Base-by-base conservation (phyloP, 2,113 vertebrate genomes). In the Heloderma charlesbogerti region DNA sequence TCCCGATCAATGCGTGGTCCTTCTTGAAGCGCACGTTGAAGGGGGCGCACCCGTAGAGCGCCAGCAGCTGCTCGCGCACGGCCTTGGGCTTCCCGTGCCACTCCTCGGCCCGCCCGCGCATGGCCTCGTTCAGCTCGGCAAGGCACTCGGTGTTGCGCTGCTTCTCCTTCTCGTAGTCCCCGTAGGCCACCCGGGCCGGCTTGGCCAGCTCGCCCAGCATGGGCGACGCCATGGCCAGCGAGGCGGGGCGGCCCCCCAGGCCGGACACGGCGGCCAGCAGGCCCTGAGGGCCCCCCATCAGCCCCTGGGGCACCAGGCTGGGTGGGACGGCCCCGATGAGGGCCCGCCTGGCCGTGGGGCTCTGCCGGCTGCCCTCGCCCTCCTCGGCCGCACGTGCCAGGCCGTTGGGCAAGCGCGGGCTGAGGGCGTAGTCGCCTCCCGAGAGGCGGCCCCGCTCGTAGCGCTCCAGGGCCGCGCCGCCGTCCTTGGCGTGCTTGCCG, bases 11-110 rank as follows among this genome's bases (percentile, higher is more conserved):
- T 10, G 97, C 96, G 25, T 98, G 98, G 94, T 99, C 98, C 95
- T 98, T 98, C 95, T 98, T 98, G 96, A 98, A 99, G 90, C 98
- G 98, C 31, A 99, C 98, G 0, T 98, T 98, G 87, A 99, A 99
- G 20, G 98, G 98, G 40, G 98, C 97, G 0, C 98, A 98, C 93
- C 95, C 96, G 3, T 98, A 98, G 25, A 99, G 97, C 0, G 98
- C 95, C 20, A 97, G 79, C 0, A 99, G 97, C 9, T 98, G 97
- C 9, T 99, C 98, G 0, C 98, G 96, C 29, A 99, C 98, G 0
- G 96, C 96, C 93, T 98, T 98, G 80, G 98, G 98, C 15, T 98
- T 98, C 83, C 97, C 98, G 0, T 98, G 98, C 98, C 98, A 98
- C 84, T 98, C 98, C 63, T 99, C 98, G 0, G 98, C 95, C 3